These are phyloP conservation scores for Enteromius fasciolatus DNA, from an alignment of 2,797 vertebrate species.

Conservation along the genomic window DNA sequence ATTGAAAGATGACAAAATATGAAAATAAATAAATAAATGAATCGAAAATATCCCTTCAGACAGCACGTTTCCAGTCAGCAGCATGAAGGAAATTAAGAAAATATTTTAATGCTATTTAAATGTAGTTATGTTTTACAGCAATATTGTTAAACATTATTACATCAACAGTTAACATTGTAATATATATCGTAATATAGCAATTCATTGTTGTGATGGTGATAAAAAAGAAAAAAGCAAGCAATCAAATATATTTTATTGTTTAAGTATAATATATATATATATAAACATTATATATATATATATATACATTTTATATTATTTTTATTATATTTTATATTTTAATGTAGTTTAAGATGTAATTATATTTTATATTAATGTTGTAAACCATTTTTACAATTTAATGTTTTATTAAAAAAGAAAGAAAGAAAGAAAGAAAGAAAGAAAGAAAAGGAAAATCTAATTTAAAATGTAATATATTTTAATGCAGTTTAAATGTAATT, in stretches of 20 bases:
- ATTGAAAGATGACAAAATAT: neutral
- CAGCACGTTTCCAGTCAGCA: neutral
- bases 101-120: too few species aligned
- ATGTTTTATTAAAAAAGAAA: neutral
- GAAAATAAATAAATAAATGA: neutral
- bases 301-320: too few species aligned
- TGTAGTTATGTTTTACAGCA: neutral
- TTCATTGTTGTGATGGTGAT: too few species aligned
- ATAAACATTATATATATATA: too few species aligned
- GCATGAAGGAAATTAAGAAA: neutral
- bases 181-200: too few species aligned
- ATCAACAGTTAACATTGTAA: too few species aligned
- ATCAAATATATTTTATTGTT: too few species aligned
- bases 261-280: too few species aligned
- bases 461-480: neutral
- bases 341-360: neutral
- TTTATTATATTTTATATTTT: too few species aligned
- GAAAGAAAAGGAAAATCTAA: neutral
- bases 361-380: neutral
- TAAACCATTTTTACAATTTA: neutral
- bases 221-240: too few species aligned
- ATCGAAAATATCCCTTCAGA: neutral
- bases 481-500: neutral
- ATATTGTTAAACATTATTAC: neutral
- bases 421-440: neutral